phyloP scores from a whole-genome alignment of 2,113 vertebrate genomes.

The Mohoua ochrocephala region DNA sequence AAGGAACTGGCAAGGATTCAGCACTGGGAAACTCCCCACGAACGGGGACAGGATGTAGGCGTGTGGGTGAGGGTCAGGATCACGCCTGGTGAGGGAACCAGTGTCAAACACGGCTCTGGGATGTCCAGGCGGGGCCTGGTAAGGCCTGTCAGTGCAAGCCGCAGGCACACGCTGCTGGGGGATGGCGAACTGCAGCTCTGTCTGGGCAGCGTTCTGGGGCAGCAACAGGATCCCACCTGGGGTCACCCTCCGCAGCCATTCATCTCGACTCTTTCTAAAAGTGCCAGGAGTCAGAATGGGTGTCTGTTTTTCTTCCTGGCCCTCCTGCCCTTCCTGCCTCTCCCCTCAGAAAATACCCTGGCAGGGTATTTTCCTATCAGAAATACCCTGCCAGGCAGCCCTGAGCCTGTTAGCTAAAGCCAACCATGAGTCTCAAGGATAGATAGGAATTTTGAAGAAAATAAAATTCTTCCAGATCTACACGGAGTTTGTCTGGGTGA shows the following conservation, averaged over 20 bases:
- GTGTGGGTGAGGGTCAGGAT: neutral
- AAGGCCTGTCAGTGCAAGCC: neutral
- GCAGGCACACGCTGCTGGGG: fast-evolving
- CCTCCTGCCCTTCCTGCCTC: neutral
- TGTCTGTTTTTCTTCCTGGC: neutral
- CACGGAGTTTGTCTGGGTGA: neutral
- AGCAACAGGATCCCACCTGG: neutral
- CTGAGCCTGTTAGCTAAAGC: neutral
- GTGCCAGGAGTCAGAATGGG: neutral
- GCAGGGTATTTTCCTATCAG: neutral
- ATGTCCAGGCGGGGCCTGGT: neutral
- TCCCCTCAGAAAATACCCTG: neutral
- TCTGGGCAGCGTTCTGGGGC: neutral
- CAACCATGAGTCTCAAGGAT: neutral
- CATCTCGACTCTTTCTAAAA: neutral
- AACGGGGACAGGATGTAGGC: neutral
- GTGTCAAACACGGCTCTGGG: neutral
- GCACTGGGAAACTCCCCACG: neutral
- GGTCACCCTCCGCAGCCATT: neutral
- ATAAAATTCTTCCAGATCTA: neutral
- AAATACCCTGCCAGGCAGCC: neutral
- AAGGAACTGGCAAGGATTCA: neutral
- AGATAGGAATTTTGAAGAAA: neutral
- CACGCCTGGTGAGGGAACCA: neutral
- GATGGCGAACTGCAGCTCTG: neutral